A percentile compares a stretch with the other conserved stretches of the same genome.
These are phyloP conservation scores for Erithacus rubecula DNA, from an alignment of 2,797 vertebrate genomes.

Conservation along the genomic window DNA sequence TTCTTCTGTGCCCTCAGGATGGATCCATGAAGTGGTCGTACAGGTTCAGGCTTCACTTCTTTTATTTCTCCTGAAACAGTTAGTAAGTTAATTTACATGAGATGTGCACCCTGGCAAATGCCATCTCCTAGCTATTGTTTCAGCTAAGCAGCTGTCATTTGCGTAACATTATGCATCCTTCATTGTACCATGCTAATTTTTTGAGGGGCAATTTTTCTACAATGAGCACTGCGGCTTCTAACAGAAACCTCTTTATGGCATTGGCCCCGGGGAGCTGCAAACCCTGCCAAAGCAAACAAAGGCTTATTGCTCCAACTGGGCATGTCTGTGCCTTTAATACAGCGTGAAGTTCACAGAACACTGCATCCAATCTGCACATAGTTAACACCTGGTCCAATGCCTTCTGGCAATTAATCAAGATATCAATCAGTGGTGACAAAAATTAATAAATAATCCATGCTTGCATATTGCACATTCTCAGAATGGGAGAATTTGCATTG, in stretches of 20 bases:
- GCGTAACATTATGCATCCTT: constrained; percentile 88
- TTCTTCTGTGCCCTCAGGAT: constrained; percentile 30
- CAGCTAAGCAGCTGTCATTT: constrained; percentile 88
- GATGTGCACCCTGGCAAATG: constrained; percentile 81
- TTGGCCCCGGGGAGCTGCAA: constrained; percentile 88
- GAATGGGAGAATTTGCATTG: constrained; percentile 64
- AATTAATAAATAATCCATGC: constrained; percentile 70
- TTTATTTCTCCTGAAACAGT: constrained; percentile 53
- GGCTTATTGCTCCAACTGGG: constrained; percentile 83
- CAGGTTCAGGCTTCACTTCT: constrained; percentile 53
- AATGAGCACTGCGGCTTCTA: constrained; percentile 92
- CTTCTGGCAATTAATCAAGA: constrained; percentile 80
- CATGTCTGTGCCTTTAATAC: constrained; percentile 85
- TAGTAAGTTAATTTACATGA: constrained; percentile 83
- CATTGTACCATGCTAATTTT: constrained; percentile 93
- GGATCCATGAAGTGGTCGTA: constrained; percentile 33
- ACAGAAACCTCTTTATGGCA: constrained; percentile 96
- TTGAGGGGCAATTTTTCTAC: constrained; percentile 92
- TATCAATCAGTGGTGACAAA: constrained; percentile 80
- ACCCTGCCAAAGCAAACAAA: constrained; percentile 96
- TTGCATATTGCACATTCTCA: constrained; percentile 64
- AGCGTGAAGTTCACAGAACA: constrained; percentile 82
- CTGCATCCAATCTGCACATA: constrained; percentile 78
- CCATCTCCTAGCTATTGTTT: constrained; percentile 84
- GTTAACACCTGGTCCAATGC: constrained; percentile 80